These are phyloP conservation scores for Drosophila histrio DNA, from an alignment of 2,888 invertebrate species.

Conservation along the genomic window DNA sequence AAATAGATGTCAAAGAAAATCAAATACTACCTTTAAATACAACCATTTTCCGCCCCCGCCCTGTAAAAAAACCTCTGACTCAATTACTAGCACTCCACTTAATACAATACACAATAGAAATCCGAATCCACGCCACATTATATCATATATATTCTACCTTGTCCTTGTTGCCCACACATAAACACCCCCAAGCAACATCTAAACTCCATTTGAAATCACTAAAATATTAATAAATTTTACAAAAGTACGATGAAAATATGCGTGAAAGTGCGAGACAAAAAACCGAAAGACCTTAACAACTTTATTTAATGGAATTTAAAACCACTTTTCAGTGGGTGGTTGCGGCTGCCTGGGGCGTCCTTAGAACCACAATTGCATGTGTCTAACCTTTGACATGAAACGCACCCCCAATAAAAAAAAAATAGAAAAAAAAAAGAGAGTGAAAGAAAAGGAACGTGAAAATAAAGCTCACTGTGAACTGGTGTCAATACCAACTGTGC, in stretches of 20 bases:
- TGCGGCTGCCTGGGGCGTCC: slow-evolving; percentile 63
- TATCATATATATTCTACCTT: background rate
- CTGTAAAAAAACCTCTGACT: slow-evolving; percentile 26
- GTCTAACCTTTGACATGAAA: slow-evolving; percentile 75
- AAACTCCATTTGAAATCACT: slow-evolving; percentile 81
- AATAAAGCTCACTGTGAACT: slow-evolving; percentile 61
- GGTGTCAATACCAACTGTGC: slow-evolving; percentile 79
- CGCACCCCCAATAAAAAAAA: slow-evolving; percentile 46
- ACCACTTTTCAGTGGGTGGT: slow-evolving; percentile 70
- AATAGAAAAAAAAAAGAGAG: slow-evolving; percentile 26
- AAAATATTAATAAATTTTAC: slow-evolving; percentile 82
- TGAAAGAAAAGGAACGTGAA: slow-evolving; percentile 15
- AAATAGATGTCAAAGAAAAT: too few relatives aligned
- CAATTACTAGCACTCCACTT: slow-evolving; percentile 63
- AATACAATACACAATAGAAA: slow-evolving; percentile 41
- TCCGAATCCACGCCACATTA: background rate
- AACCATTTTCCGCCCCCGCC: background rate
- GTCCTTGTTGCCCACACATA: slow-evolving; percentile 3
- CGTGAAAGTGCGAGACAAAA: slow-evolving; percentile 62
- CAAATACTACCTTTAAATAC: too few relatives aligned
- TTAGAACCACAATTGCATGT: slow-evolving; percentile 72
- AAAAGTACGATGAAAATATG: slow-evolving; percentile 82
- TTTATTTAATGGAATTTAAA: slow-evolving; percentile 84
- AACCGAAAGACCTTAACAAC: slow-evolving; percentile 71
- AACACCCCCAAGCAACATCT: slow-evolving; percentile 58